A percentile compares a stretch with the other conserved stretches of the same genome.
phyloP scores from a whole-genome alignment of 2,113 vertebrate species.

The Chaenogobius annularis region DNA sequence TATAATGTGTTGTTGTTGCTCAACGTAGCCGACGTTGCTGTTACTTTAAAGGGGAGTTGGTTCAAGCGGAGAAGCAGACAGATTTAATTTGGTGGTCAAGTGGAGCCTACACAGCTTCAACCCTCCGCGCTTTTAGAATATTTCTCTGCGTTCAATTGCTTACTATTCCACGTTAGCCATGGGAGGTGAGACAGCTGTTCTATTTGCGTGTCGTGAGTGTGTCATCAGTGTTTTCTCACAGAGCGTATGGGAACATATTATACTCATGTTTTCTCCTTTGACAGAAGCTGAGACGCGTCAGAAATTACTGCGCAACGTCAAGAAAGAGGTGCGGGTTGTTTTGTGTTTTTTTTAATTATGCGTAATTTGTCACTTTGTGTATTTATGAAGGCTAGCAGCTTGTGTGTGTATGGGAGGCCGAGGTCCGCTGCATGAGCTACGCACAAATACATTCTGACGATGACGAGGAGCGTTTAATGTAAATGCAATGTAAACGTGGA shows the following conservation, averaged over 20 bases:
- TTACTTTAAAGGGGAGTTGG: conserved; percentile 76
- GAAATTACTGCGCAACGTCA: conserved; percentile 89
- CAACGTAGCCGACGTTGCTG: conserved; percentile 35
- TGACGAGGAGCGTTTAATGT: background rate
- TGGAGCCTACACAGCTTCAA: conserved; percentile 6
- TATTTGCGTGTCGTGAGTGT: conserved; percentile 19
- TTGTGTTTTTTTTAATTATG: background rate
- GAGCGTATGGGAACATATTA: conserved; percentile 30
- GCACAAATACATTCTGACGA: conserved; percentile 33
- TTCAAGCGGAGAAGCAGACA: conserved; percentile 58
- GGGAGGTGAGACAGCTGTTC: conserved; percentile 66
- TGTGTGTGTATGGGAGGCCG: background rate
- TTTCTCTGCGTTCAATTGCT: conserved; percentile 18
- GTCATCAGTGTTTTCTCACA: conserved; percentile 18
- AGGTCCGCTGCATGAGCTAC: background rate
- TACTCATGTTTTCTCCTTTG: conserved; percentile 64
- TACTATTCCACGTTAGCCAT: conserved; percentile 45
- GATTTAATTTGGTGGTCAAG: conserved; percentile 54
- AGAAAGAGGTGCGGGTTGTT: conserved; percentile 89
- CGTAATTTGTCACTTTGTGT: conserved; percentile 1
- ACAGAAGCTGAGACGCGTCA: conserved; percentile 90
- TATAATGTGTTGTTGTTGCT: too few relatives aligned
- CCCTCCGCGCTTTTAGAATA: background rate
- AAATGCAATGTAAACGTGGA: background rate
- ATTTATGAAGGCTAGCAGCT: background rate